Evolutionary conservation across 2,797 vertebrate genomes (phyloP), one percentile per base, ranked within the genome.

Genomic region (Acridotheres tristis): DNA sequence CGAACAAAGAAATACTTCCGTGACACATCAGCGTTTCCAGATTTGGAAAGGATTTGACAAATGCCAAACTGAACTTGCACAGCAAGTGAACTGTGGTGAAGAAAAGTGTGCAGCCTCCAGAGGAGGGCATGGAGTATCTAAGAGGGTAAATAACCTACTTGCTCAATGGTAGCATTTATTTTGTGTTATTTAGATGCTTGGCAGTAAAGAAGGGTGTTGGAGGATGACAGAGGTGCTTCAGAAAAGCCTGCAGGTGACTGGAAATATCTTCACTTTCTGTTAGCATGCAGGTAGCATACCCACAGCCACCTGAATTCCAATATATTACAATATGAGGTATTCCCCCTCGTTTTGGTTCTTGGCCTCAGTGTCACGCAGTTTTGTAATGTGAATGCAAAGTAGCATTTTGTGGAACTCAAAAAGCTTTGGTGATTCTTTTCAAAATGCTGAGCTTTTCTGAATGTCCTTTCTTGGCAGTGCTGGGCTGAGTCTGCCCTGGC

Each of bases 31-130:
- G 17, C 20, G 67, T 63, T 94, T 92, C 82, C 89, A 90, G 88
- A 85, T 93, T 93, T 93, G 67, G 42, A 91, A 91, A 94, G 63
- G 66, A 84, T 71, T 73, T 91, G 85, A 90, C 36, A 82, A 91
- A 82, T 65, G 80, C 53, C 43, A 79, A 71, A 89, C 27, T 74
- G 81, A 89, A 93, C 67, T 82, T 61, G 85, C 71, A 73, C 36
- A 59, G 76, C 43, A 57, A 85, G 32, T 58, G 66, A 81, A 29
- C 48, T 63, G 40, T 38, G 43, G 25, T 50, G 57, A 50, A 74
- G n/a, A 62, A 86, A 61, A 88, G 26, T 18, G 11, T 65, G 51
- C 30, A 62, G 51, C 55, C 43, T 84, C 38, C 65, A 59, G 51
- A 89, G 47, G 8, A 69, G 61, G 34, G 40, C 50, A 68, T 20